Evolutionary conservation across 1,140 invertebrate species (phyloP).

Genomic region (Magallana angulata): DNA sequence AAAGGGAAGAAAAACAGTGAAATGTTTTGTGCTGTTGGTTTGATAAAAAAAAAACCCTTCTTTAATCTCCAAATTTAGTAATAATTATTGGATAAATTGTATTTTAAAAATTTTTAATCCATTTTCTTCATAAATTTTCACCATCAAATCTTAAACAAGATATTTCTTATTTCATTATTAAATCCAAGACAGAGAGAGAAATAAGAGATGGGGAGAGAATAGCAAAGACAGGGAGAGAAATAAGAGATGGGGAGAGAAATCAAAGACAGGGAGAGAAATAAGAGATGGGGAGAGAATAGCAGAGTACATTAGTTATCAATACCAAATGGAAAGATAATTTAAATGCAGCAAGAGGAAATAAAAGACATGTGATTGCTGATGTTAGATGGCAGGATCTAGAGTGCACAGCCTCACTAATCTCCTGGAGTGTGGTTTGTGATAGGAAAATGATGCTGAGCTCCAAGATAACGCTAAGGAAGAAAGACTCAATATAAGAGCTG

Average conservation of each 20-base stretch:
- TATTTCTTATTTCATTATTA: too few species aligned
- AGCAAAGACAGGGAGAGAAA: background rate
- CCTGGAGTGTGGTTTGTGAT: background rate
- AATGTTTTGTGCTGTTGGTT: too few species aligned
- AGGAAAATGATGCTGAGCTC: background rate
- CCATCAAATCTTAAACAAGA: too few species aligned
- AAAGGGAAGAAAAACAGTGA: too few species aligned
- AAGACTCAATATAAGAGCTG: background rate
- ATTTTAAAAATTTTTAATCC: background rate
- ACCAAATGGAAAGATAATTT: background rate
- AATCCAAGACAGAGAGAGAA: background rate
- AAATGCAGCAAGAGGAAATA: slow-evolving; percentile 21
- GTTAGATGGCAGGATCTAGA: background rate
- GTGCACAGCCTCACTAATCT: background rate
- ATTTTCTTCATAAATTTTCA: background rate
- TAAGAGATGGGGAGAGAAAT: background rate
- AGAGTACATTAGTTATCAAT: background rate
- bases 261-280: background rate
- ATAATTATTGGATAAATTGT: background rate
- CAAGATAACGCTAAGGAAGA: background rate
- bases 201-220: background rate
- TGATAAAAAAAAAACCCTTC: too few species aligned
- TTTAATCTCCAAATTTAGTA: too few species aligned
- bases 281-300: background rate
- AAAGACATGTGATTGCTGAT: slow-evolving; percentile 14